Percentiles rank a stretch among this genome's conserved stretches.
Evolutionary conservation across 2,797 vertebrate species (phyloP).

Genomic region (Lates japonicus): DNA sequence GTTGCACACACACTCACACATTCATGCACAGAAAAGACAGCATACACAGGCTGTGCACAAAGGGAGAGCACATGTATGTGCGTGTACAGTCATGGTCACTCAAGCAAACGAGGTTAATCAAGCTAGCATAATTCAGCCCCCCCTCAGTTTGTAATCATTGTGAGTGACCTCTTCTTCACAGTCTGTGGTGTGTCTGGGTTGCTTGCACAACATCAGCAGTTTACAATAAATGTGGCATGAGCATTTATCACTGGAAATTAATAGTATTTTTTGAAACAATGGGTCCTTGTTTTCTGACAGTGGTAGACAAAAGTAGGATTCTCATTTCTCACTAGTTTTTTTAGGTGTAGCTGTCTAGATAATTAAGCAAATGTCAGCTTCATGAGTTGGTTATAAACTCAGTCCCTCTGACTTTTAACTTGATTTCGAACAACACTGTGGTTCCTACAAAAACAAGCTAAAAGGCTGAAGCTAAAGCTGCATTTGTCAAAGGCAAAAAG

Average conservation of each 20-base stretch:
- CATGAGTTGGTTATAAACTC: neutral
- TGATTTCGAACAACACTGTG: no score
- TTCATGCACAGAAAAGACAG: neutral
- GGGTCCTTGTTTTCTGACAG: neutral
- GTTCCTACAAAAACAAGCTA: no score
- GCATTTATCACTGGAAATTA: neutral
- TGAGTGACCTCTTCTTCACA: constrained; percentile 4
- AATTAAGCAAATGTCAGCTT: neutral
- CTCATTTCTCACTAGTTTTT: neutral
- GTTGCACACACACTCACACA: neutral
- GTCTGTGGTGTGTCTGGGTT: neutral
- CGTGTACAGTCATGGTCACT: constrained; percentile 57
- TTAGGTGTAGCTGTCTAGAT: neutral
- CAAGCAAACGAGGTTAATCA: constrained; percentile 81
- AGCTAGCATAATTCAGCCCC: constrained; percentile 41
- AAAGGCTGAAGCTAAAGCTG: no score
- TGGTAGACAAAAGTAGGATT: neutral
- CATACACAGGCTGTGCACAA: constrained; percentile 8
- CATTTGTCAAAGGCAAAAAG: no score
- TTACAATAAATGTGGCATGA: neutral
- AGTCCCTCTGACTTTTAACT: no score
- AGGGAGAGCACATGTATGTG: constrained; percentile 21
- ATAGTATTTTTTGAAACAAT: neutral
- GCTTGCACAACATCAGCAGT: neutral
- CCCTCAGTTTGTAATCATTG: constrained; percentile 11